phyloP scores from a whole-genome alignment of 2,888 invertebrate genomes.

The Philopedon plagiatum region DNA sequence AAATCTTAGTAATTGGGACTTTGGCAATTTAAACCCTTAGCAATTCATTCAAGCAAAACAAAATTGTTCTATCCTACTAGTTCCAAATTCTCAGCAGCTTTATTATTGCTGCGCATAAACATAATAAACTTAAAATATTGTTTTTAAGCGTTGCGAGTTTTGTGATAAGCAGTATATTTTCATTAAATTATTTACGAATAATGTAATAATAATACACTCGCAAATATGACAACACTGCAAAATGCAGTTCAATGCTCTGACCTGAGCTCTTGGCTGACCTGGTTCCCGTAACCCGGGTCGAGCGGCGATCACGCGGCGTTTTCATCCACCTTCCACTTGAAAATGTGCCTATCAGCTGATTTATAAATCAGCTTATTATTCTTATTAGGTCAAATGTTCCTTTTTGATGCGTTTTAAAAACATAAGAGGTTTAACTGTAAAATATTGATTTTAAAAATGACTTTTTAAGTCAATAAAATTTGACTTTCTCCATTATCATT shows the following conservation, averaged over 20 bases:
- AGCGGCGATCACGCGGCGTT: conserved; percentile 18
- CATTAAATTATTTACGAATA: neutral
- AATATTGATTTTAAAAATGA: neutral
- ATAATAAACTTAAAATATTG: no score
- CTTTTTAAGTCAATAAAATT: neutral
- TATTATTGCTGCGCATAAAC: no score
- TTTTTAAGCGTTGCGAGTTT: no score
- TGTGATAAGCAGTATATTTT: no score
- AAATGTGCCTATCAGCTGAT: conserved; percentile 47
- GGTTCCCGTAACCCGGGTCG: conserved; percentile 29
- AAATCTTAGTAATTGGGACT: no score
- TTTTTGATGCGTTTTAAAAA: conserved; percentile 4
- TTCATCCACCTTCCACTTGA: conserved; percentile 43
- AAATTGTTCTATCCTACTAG: no score
- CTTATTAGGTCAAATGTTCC: conserved; percentile 36
- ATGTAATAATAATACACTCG: neutral
- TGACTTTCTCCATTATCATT: no score
- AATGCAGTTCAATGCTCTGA: conserved; percentile 35
- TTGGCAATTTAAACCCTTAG: no score
- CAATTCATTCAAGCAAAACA: no score
- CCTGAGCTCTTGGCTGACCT: conserved; percentile 34
- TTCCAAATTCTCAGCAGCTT: no score
- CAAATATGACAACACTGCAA: conserved; percentile 3
- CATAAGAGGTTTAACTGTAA: neutral
- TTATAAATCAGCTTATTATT: conserved; percentile 40